Evolutionary conservation across 2,888 invertebrate species (phyloP).

Genomic region (Dendrolimus pini): DNA sequence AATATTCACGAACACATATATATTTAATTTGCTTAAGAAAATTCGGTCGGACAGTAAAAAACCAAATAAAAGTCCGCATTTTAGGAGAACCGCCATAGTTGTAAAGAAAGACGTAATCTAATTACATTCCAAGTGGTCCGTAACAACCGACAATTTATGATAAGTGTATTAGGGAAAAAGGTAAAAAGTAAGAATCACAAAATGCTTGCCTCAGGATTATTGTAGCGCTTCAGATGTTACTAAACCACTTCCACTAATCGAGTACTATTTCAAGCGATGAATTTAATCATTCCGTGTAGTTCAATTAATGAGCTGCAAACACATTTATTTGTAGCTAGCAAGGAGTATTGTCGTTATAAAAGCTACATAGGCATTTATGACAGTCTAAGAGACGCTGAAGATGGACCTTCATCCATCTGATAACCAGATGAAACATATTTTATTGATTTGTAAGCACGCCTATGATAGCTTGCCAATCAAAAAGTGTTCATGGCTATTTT

Average conservation of each 20-base stretch:
- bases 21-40: not conserved
- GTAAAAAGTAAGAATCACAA: not conserved
- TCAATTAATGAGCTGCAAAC: too few relatives aligned
- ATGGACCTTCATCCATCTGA: too few relatives aligned
- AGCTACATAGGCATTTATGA: too few relatives aligned
- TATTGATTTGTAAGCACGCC: too few relatives aligned
- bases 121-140: not conserved
- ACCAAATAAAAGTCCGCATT: not conserved
- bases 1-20: conserved; percentile 2
- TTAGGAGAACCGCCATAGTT: not conserved
- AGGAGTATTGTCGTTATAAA: too few relatives aligned
- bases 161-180: not conserved
- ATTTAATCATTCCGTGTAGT: not conserved
- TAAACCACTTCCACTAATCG: not conserved
- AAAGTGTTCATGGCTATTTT: too few relatives aligned
- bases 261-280: not conserved
- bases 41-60: not conserved
- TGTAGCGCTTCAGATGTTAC: not conserved
- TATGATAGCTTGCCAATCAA: too few relatives aligned
- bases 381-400: too few relatives aligned
- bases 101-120: conserved; percentile 3
- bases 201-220: not conserved
- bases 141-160: not conserved
- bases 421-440: too few relatives aligned
- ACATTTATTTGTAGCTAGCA: too few relatives aligned